These are phyloP conservation scores for Talpa occidentalis DNA, from an alignment of 2,113 vertebrate species.

Conservation along the genomic window DNA sequence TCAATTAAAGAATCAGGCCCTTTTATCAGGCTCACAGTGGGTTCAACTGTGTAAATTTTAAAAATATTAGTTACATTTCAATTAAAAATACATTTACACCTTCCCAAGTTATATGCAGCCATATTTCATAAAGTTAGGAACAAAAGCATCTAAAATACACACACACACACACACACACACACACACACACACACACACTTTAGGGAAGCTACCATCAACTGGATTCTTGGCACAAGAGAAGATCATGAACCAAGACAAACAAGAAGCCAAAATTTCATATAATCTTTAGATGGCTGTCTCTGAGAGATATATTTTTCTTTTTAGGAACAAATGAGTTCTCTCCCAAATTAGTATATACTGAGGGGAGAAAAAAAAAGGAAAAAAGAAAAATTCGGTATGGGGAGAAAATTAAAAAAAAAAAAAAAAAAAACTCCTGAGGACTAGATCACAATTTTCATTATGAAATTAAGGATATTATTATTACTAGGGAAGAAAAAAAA, in stretches of 20 bases:
- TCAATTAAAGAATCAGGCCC: constrained; percentile 92
- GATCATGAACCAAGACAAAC: not conserved
- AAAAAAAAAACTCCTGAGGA: not conserved
- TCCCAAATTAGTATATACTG: not conserved
- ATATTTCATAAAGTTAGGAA: constrained; percentile 35
- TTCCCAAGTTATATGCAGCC: not conserved
- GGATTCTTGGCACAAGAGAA: not conserved
- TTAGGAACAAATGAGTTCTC: not conserved
- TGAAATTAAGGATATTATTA: constrained; percentile 10
- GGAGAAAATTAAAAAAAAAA: no score
- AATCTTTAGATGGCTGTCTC: not conserved
- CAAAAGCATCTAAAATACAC: not conserved
- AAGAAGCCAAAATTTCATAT: not conserved
- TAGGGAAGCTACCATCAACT: not conserved
- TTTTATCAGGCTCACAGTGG: constrained; percentile 93
- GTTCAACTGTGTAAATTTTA: constrained; percentile 90
- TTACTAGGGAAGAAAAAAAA: not conserved
- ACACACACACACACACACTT: not conserved
- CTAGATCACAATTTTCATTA: constrained; percentile 17
- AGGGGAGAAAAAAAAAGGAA: not conserved
- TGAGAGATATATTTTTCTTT: not conserved
- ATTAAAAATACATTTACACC: constrained; percentile 36
- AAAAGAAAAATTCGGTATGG: no score
- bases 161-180: not conserved
- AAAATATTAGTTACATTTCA: constrained; percentile 51